Evolutionary conservation across 1,140 invertebrate genomes (phyloP), one percentile per base, ranked within the genome.

Genomic region (Rhyacophila brunnea): DNA sequence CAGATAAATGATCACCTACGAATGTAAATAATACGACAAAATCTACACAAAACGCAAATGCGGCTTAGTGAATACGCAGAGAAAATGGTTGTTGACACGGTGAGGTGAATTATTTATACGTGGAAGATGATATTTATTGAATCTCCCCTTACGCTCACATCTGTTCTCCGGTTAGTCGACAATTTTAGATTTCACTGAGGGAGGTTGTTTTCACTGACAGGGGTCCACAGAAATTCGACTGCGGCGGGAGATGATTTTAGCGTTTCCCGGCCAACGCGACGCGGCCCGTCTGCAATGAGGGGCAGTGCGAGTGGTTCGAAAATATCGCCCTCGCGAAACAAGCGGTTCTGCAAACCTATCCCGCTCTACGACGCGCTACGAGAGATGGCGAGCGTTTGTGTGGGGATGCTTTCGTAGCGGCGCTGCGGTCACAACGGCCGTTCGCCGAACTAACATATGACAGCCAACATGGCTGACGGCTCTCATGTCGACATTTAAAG

Each of bases 301-400:
- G 68, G 66, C 68, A 66, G 57, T 64, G 66, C 55, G 67, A 66
- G 65, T 52, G 59, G 48, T 64, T 61, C 62, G 53, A 66, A 46
- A 56, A 53, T 58, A 64, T 62, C 67, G 66, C 68, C 51, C 66
- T 58, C 67, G 64, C 63, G 66, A 73, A 73, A 75, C 74, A 71
- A 71, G 71, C 72, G 68, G 66, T 70, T 70, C 67, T 23, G 19
- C 28, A 38, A 36, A 42, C 35, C 45, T 19, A 47, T n/a, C 11
- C 11, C 18, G 45, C 45, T 32, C 11, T 32, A 19, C 18, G 38
- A 4, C 38, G 38, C 11, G 38, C 15, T 15, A 40, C 44, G 44
- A 19, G 20, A n/a, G 5, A 7, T 18, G 4, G 20, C 44, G 9
- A 28, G 4, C 23, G 23, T 28, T 28, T 28, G 23, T 28, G 23